Percentiles rank a stretch among this genome's conserved stretches.
Conservation (phyloP, 2,797 vertebrate genomes). For the Phylloscopus collybita region DNA sequence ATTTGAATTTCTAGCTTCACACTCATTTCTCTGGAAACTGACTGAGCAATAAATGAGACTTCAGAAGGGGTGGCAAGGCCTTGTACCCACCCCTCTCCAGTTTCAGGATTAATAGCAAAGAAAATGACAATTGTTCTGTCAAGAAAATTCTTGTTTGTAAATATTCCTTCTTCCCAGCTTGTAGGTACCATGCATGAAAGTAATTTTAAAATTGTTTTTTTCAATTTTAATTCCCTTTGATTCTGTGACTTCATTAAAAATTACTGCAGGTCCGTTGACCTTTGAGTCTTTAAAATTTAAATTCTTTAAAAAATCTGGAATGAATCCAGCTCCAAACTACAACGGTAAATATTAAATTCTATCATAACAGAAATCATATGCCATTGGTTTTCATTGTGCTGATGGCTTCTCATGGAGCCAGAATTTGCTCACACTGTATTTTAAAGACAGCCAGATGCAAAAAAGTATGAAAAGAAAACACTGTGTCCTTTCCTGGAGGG, state of each 20-base stretch:
- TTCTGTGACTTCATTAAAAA: background rate
- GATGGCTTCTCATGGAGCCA: background rate
- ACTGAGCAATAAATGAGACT: background rate
- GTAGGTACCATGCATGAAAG: background rate
- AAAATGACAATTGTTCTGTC: background rate
- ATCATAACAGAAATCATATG: background rate
- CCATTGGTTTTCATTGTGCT: background rate
- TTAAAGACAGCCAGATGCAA: background rate
- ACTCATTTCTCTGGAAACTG: background rate
- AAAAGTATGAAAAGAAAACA: background rate
- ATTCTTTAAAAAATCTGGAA: background rate
- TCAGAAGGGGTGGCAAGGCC: background rate
- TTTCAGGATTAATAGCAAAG: background rate
- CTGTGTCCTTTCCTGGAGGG: background rate
- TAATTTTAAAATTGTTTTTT: background rate
- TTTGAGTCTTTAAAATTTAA: background rate
- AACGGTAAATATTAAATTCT: background rate
- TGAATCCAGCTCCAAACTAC: background rate
- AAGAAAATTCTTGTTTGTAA: background rate
- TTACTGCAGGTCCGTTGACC: background rate
- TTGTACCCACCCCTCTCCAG: accelerated
- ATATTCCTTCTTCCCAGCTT: background rate
- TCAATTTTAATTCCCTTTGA: background rate
- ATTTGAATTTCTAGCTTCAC: background rate
- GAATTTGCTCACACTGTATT: background rate